Percentiles rank a stretch among this genome's conserved stretches.
Conservation (phyloP, 2,113 vertebrate genomes). For the Perccottus glenii region DNA sequence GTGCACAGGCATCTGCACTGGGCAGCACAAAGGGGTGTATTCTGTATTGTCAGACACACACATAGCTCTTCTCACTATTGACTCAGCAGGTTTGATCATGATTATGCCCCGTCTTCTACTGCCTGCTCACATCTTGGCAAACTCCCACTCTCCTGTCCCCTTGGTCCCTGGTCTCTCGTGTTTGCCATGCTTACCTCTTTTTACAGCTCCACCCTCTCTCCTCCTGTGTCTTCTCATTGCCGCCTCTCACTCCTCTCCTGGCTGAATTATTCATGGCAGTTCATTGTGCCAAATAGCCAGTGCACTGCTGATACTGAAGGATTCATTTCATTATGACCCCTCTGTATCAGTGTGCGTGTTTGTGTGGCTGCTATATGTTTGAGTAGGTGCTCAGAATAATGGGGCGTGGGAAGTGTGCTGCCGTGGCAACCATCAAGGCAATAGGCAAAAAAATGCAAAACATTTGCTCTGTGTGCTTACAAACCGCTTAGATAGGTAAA, state of each 20-base stretch:
- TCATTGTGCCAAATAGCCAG: conserved; percentile 69
- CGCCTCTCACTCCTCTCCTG: conserved; percentile 37
- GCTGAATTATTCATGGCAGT: conserved; percentile 72
- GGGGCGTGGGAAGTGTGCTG: conserved; percentile 24
- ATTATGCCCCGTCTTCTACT: conserved; percentile 45
- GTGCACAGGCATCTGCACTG: conserved; percentile 65
- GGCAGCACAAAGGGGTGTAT: conserved; percentile 66
- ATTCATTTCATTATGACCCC: conserved; percentile 64
- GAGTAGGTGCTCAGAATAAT: conserved; percentile 31
- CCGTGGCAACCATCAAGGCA: conserved; percentile 25
- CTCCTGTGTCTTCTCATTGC: conserved; percentile 11
- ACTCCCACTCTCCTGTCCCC: conserved; percentile 25
- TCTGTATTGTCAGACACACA: conserved; percentile 56
- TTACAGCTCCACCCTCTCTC: conserved; percentile 34
- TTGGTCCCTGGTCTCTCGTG: conserved; percentile 19
- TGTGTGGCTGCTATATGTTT: conserved; percentile 25
- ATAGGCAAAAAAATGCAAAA: conserved; percentile 1
- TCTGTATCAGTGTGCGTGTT: conserved; percentile 31
- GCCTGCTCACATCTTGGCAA: conserved; percentile 28
- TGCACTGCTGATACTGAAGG: conserved; percentile 60
- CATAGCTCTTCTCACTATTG: conserved; percentile 48
- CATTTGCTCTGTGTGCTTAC: conserved; percentile 2
- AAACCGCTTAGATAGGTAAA: not conserved
- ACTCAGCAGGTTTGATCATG: conserved; percentile 67
- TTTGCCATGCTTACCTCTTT: conserved; percentile 1